Base-by-base conservation (phyloP, 2,888 invertebrate genomes). In the Lissonota sp. region DNA sequence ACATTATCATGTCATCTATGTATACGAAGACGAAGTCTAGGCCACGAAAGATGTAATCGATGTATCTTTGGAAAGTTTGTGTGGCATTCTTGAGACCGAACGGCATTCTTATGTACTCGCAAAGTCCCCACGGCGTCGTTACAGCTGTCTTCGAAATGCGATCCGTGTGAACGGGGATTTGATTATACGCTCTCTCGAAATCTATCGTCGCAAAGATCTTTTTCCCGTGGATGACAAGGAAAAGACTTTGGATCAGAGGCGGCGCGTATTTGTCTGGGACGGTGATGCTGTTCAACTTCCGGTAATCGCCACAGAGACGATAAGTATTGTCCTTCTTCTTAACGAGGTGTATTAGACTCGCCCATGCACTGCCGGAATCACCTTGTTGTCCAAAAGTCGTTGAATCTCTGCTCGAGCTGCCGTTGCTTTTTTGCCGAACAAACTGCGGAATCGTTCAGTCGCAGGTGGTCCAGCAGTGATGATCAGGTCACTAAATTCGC, bases 1-100 rank as follows among this genome's bases (percentile, higher is more conserved):
- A 79, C 58, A 62, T 46, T 5, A 82, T 5, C 0, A 80, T 73
- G 40, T 79, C 80, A 37, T 82, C 84, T 1, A 83, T 75, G 46
- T 79, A 83, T 4, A 71, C 57, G 6, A 63, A 71, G 4, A 77
- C 71, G 12, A 77, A 83, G 14, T 79, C 64, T 1, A 83, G 44
- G 5, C 70, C 75, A 1, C 76, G 14, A 8, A 83, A 71, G n/a
- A 77, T 46, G 7, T 40, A 63, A 26, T 83, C 71, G 1, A 83
- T 84, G 46, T 55, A 77, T 57, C 82, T n/a, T 73, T 84, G 82
- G 39, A 82, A 82, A 0, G 82, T 72, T 53, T 82, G 84, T 1
- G 78, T 62, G 0, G 82, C 82, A 40, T 82, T 82, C 7, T 55
- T 44, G 0, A 84, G 39, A 0, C 77, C 81, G 7, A 79, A 83